Evolutionary conservation across 1,140 invertebrate genomes (phyloP).

Genomic region (Drosophila yakuba): DNA sequence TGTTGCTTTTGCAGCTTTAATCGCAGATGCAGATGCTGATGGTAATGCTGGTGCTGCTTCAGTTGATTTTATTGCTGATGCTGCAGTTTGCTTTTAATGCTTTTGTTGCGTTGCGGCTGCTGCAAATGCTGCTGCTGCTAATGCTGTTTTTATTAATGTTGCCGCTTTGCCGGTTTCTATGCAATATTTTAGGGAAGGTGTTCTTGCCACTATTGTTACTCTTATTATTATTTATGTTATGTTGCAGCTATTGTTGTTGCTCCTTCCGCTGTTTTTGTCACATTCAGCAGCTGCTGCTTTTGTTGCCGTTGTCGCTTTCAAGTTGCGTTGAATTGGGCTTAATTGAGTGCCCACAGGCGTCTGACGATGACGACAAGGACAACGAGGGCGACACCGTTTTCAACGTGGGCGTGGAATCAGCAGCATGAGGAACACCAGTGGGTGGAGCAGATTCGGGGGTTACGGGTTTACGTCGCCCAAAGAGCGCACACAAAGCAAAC

Average conservation of each 20-base stretch:
- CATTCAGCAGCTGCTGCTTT: conserved; percentile 10
- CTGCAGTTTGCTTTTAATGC: not conserved
- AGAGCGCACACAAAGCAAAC: conserved; percentile 40
- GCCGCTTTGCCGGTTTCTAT: not conserved
- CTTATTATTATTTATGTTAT: too few relatives aligned
- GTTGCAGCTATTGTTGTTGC: conserved; percentile 5
- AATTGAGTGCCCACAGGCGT: conserved; percentile 75
- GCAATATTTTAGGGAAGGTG: too few relatives aligned
- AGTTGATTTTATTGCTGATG: not conserved
- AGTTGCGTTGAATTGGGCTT: conserved; percentile 72
- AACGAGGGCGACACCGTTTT: conserved; percentile 38
- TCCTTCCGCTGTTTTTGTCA: conserved; percentile 9
- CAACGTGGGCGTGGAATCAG: conserved; percentile 13
- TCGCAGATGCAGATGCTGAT: not conserved
- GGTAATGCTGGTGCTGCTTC: not conserved
- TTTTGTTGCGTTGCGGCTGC: not conserved
- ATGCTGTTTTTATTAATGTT: conserved; percentile 5
- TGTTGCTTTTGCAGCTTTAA: not conserved
- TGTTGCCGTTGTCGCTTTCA: conserved; percentile 52
- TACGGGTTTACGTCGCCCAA: too few relatives aligned
- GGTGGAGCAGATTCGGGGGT: too few relatives aligned
- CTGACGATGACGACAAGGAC: conserved; percentile 20
- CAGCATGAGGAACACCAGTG: too few relatives aligned
- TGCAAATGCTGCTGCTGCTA: not conserved
- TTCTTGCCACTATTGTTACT: conserved; percentile 1